Base-by-base conservation (phyloP, 2,113 vertebrate genomes). In the Alouatta palliata region DNA sequence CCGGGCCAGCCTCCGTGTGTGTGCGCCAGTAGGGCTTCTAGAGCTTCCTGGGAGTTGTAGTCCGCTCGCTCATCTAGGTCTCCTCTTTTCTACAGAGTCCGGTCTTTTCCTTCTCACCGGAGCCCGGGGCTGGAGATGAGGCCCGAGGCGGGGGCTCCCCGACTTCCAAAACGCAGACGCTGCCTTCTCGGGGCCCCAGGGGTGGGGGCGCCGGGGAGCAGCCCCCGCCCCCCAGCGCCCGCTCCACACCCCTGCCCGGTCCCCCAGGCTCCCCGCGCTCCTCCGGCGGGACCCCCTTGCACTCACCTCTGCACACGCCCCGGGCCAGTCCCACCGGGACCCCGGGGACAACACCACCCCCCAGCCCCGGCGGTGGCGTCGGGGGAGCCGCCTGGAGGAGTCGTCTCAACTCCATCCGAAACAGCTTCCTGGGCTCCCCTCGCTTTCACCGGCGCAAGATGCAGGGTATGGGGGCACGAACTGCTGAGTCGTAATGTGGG, bases 401-500 rank as follows among this genome's bases (percentile, higher is more conserved):
- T 91, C 99, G 99, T 49, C 99, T 99, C 97, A 99, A 99, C 98
- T 99, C 99, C 70, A 99, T 99, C 98, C 99, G 99, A 98, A 99
- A 99, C 98, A 99, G 99, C 98, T 99, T 99, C 96, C 98, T 99
- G 96, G 99, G 99, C 49, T 99, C 99, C 0, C 99, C 99, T 1
- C 99, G 99, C 43, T 99, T 99, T 98, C 99, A 99, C 96, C 99
- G 99, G 37, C 99, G 99, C 98, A 99, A 99, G 97, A 98, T 99
- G 97, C 99, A 99, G 98, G 99, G 99, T 99, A 97, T 0, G 16
- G 35, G 83, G 32, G n/a, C n/a, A 6, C 16, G 11, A 10, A 21
- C 27, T 30, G 23, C 43, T 20, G 45, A 23, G 13, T 56, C 37
- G 43, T 37, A 5, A 17, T 11, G 47, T 61, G 75, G 52, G 52